Percentiles rank a stretch among this genome's conserved stretches.
These are phyloP conservation scores for Pristionchus exspectatus DNA, from an alignment of 2,888 invertebrate genomes.

Conservation along the genomic window DNA sequence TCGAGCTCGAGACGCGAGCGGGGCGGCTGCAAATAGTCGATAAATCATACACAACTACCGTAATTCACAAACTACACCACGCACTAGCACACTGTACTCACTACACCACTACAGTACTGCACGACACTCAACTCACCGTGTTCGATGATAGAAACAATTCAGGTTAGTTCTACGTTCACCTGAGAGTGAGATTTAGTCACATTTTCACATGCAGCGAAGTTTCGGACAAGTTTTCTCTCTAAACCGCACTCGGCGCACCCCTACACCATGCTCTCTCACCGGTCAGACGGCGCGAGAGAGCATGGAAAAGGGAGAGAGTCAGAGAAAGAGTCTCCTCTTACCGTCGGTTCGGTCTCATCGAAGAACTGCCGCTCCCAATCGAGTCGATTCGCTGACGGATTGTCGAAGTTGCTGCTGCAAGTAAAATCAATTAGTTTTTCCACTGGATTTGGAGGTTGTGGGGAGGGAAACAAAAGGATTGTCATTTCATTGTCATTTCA, in stretches of 20 bases:
- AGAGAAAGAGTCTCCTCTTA: neutral
- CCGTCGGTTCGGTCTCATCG: slow-evolving; percentile 66
- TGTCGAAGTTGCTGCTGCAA: slow-evolving; percentile 63
- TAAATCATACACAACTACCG: neutral
- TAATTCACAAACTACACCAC: neutral
- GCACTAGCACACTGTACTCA: neutral
- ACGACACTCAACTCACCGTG: slow-evolving; percentile 20
- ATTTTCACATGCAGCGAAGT: neutral
- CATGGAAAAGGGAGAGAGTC: neutral
- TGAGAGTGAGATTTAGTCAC: neutral
- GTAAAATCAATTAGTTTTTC: neutral
- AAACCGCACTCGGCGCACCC: no score
- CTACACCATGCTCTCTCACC: neutral
- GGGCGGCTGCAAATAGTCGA: slow-evolving; percentile 12
- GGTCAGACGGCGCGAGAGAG: neutral
- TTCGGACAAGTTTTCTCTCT: neutral
- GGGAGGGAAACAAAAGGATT: no score
- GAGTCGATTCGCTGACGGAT: slow-evolving; percentile 65
- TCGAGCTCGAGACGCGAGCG: slow-evolving; percentile 49
- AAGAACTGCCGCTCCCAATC: slow-evolving; percentile 77
- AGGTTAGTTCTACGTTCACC: slow-evolving; percentile 53
- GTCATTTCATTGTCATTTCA: no score
- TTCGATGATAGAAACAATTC: neutral
- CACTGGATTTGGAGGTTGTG: no score
- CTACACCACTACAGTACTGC: neutral